Conservation (phyloP, 2,113 vertebrate species). For the Oostethus manadensis region DNA sequence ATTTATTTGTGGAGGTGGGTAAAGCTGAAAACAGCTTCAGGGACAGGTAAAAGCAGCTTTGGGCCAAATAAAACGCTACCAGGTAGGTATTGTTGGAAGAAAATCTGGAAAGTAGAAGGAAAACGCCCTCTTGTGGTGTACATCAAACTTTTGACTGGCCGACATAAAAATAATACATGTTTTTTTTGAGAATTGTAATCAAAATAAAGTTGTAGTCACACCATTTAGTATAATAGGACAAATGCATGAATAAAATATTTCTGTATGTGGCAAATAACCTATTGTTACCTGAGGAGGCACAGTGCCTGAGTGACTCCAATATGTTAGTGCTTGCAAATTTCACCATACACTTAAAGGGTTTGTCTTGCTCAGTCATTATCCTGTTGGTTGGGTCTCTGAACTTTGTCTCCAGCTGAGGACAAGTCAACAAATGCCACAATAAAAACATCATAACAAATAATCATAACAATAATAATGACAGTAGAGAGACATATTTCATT, state of each 20-base stretch:
- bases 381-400: conserved; percentile 71
- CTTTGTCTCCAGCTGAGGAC: conserved; percentile 82
- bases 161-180: no score
- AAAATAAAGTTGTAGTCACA: background rate
- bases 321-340: conserved; percentile 87
- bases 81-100: no score
- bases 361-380: conserved; percentile 64
- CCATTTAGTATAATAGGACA: background rate
- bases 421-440: background rate
- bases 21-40: background rate
- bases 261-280: background rate
- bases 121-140: no score
- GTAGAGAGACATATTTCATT: no score
- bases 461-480: background rate
- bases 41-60: background rate
- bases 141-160: no score
- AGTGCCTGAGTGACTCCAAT: conserved; percentile 82
- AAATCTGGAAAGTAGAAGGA: no score
- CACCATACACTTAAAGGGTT: conserved; percentile 82
- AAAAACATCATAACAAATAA: background rate
- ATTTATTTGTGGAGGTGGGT: no score
- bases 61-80: no score
- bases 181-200: no score
- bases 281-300: conserved; percentile 77
- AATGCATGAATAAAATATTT: background rate